Conservation (phyloP, 2,797 vertebrate species). For the Delichon dasypus region DNA sequence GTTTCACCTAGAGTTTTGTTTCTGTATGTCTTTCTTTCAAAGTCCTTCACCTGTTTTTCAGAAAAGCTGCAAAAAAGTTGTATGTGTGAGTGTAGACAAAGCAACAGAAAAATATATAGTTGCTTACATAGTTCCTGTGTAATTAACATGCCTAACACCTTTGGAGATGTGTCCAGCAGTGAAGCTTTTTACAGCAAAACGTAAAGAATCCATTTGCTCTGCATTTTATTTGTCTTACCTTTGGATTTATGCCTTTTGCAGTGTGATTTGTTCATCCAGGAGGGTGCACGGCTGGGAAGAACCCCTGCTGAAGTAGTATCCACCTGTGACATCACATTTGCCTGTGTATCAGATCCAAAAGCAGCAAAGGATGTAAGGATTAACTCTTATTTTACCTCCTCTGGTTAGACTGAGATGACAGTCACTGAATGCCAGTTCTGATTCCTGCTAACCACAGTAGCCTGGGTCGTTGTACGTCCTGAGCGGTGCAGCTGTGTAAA, state of each 20-base stretch:
- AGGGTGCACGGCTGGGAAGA: slow-evolving; percentile 93
- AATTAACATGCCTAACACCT: neutral
- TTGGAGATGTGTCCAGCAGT: neutral
- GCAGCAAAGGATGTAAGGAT: slow-evolving; percentile 96
- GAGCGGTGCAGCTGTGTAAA: neutral
- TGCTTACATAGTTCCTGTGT: neutral
- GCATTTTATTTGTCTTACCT: slow-evolving; percentile 48
- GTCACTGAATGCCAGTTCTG: neutral
- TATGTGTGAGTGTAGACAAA: neutral
- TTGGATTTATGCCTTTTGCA: slow-evolving; percentile 81
- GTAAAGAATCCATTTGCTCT: slow-evolving; percentile 14
- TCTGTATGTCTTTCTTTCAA: neutral
- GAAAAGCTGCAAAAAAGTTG: neutral
- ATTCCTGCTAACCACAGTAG: neutral
- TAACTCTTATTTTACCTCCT: slow-evolving; percentile 6
- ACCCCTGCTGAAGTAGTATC: slow-evolving; percentile 98
- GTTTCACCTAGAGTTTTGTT: neutral
- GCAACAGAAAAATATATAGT: neutral
- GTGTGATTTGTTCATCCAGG: slow-evolving; percentile 99
- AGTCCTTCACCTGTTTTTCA: neutral
- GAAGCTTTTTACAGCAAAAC: neutral
- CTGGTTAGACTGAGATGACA: neutral
- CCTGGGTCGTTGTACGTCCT: neutral
- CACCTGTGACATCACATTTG: slow-evolving; percentile 98
- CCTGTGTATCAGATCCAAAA: slow-evolving; percentile 97